Base-by-base conservation (phyloP, 2,888 invertebrate genomes). In the Scrobipalpa atriplicella region DNA sequence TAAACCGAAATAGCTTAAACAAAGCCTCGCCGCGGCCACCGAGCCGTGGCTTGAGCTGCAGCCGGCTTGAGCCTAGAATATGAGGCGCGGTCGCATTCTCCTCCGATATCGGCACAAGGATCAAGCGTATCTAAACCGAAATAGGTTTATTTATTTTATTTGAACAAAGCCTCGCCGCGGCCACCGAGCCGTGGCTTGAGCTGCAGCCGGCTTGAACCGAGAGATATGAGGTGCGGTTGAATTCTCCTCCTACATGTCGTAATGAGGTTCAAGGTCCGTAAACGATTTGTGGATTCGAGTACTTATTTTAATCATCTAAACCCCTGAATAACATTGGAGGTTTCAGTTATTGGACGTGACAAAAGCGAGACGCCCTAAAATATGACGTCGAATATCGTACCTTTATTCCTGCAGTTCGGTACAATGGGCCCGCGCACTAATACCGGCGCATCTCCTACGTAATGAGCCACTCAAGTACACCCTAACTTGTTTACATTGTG, bases 401-500 rank as follows among this genome's bases (percentile, higher is more conserved):
- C 29, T 21, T 36, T 38, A 38, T 29, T 16, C 9, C 3, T 18
- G 58, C 16, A 10, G 18, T 0, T 9, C 38, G 47, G 62, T 29
- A 51, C 38, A 29, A 52, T 52, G 63, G 63, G 18, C 29, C 16
- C 52, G 18, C 36, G 18, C 52, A 18, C 63, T 63, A 90, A 90
- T 89, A 85, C 87, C 76, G 75, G 78, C 86, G 88, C 88, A 90
- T 90, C 91, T 89, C 85, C 85, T 78, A 74, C 81, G 84, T 92
- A 92, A 92, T 92, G 92, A 92, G 92, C 91, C 85, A 87, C 92
- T 92, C 92, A 90, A 92, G 92, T 90, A 89, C 90, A 78, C 87
- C 84, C 83, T 92, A 92, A 92, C 92, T 90, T 92, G 92, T 92
- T 92, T 92, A 92, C 92, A 91, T 89, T 91, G 92, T 92, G 84